phyloP scores from a whole-genome alignment of 2,797 vertebrate species.

The Monodelphis domestica region DNA sequence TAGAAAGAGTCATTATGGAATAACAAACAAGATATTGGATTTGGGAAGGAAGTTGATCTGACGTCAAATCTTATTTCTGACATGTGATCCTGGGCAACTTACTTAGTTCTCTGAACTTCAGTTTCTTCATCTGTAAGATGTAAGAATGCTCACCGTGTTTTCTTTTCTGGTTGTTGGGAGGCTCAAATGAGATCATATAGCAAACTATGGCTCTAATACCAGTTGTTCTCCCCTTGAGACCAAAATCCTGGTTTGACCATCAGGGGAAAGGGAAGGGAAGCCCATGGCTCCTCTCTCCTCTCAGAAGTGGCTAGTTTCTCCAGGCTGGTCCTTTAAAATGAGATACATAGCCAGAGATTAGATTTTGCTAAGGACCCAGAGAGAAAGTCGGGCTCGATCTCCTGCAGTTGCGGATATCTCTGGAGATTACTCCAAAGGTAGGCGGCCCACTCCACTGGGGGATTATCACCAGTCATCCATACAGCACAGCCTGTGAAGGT shows the following conservation, averaged over 20 bases:
- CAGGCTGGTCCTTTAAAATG: not conserved
- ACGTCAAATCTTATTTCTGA: not conserved
- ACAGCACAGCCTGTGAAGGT: constrained; percentile 13
- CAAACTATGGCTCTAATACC: not conserved
- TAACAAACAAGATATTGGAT: not conserved
- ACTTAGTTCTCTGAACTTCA: not conserved
- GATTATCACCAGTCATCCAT: not conserved
- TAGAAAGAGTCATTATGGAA: not conserved
- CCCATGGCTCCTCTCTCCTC: constrained; percentile 11
- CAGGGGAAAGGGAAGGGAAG: constrained; percentile 16
- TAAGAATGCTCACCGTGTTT: not conserved
- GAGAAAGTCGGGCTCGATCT: not conserved
- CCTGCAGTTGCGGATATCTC: not conserved
- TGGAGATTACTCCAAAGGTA: not conserved
- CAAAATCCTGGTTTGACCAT: not conserved
- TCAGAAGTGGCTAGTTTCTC: not conserved
- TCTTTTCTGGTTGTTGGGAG: not conserved
- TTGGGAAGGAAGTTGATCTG: not conserved
- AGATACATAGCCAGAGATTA: not conserved
- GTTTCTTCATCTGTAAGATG: not conserved
- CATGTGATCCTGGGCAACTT: not conserved
- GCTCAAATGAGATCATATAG: not conserved
- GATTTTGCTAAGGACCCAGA: not conserved
- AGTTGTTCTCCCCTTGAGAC: not conserved
- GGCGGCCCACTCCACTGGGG: constrained; percentile 10